A percentile compares a stretch with the other conserved stretches of the same genome.
Conservation (phyloP, 1,140 invertebrate species). For the Eupristina koningsbergeri region DNA sequence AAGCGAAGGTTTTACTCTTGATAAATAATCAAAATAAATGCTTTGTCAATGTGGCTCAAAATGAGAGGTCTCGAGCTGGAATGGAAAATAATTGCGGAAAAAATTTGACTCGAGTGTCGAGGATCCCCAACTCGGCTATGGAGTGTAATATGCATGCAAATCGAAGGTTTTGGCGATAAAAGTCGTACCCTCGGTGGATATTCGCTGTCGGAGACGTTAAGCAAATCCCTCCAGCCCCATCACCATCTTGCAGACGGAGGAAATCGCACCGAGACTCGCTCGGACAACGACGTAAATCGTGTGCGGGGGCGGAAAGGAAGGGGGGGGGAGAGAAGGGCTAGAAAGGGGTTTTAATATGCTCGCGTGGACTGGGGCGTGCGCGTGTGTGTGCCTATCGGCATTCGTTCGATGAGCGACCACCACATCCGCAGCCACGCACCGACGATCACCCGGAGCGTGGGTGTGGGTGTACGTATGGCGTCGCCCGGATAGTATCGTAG, state of each 20-base stretch:
- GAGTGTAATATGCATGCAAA: too few species aligned
- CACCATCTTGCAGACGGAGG: not conserved
- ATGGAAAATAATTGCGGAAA: too few species aligned
- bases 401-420: slow-evolving; percentile 32
- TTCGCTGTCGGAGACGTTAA: not conserved
- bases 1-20: too few species aligned
- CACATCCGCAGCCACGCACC: too few species aligned
- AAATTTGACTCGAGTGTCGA: too few species aligned
- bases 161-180: too few species aligned
- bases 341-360: not conserved
- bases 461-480: slow-evolving; percentile 4
- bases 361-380: slow-evolving; percentile 13
- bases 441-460: not conserved
- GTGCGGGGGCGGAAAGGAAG: not conserved
- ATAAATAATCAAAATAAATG: too few species aligned
- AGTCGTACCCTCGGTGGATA: not conserved
- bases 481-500: not conserved
- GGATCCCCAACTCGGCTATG: too few species aligned
- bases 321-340: not conserved
- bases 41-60: too few species aligned
- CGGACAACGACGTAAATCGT: not conserved
- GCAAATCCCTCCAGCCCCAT: not conserved
- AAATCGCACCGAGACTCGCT: not conserved
- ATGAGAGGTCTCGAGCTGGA: too few species aligned
- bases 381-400: slow-evolving; percentile 33